Percentiles rank a stretch among this genome's conserved stretches.
Conservation (phyloP, 2,797 vertebrate species). For the Streptopelia turtur region DNA sequence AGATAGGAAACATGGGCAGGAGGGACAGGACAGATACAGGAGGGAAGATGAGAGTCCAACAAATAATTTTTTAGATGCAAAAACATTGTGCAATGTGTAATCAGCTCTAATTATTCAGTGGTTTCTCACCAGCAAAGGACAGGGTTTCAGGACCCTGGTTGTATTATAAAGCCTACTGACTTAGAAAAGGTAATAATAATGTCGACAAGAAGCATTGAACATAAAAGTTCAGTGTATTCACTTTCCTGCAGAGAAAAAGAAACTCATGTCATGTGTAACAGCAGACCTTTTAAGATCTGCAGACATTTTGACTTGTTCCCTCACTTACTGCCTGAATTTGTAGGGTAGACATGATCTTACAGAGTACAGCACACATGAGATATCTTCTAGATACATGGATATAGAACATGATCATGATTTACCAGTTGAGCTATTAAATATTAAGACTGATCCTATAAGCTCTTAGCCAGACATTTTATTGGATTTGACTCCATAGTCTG, state of each 20-base stretch:
- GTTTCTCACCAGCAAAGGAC: neutral
- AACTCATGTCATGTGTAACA: neutral
- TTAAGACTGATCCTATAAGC: neutral
- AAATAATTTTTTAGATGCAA: neutral
- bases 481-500: neutral
- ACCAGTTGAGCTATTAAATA: neutral
- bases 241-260: neutral
- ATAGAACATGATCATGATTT: neutral
- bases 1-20: neutral
- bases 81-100: neutral
- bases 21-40: fast-evolving
- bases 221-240: neutral
- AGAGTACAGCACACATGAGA: neutral
- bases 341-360: neutral
- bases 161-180: neutral
- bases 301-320: neutral
- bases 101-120: neutral
- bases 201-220: neutral
- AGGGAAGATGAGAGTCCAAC: neutral
- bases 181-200: neutral
- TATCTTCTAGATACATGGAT: neutral
- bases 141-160: neutral
- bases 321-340: neutral
- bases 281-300: neutral
- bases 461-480: neutral